Evolutionary conservation across 2,888 invertebrate genomes (phyloP).

Genomic region (Xestia ashworthii): DNA sequence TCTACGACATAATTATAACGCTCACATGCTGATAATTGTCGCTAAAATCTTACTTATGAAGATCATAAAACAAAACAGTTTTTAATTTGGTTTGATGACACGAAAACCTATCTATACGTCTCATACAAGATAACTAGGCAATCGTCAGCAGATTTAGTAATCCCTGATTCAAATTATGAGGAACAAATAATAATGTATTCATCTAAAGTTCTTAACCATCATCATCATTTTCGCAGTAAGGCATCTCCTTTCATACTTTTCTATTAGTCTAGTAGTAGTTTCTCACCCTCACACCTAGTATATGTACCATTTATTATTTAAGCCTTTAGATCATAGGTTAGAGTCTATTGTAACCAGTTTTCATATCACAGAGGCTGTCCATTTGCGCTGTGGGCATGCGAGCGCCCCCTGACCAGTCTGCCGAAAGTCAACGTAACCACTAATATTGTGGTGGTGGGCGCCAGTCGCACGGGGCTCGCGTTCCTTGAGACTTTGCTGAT

Average conservation of each 20-base stretch:
- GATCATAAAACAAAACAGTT: neutral
- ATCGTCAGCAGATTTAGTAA: neutral
- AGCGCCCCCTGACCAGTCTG: conserved; percentile 87
- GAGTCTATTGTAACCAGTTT: neutral
- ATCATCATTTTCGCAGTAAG: neutral
- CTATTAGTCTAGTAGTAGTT: neutral
- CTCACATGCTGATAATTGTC: neutral
- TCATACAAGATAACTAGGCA: neutral
- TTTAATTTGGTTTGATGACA: neutral
- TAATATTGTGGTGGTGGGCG: conserved; percentile 92
- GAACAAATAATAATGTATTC: neutral
- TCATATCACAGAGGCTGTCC: conserved; percentile 62
- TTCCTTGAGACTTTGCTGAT: conserved; percentile 91
- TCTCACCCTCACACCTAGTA: neutral
- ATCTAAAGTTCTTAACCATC: neutral
- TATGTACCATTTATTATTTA: neutral
- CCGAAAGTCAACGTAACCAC: conserved; percentile 89
- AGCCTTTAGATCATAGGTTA: neutral
- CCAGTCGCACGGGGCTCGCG: conserved; percentile 91
- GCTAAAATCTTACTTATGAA: neutral
- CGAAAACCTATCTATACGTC: neutral
- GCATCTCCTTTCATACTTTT: neutral
- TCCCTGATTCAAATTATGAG: neutral
- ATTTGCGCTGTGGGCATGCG: conserved; percentile 91
- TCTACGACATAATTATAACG: neutral